Evolutionary conservation across 2,797 vertebrate genomes (phyloP).

Genomic region (Staurois parvus): DNA sequence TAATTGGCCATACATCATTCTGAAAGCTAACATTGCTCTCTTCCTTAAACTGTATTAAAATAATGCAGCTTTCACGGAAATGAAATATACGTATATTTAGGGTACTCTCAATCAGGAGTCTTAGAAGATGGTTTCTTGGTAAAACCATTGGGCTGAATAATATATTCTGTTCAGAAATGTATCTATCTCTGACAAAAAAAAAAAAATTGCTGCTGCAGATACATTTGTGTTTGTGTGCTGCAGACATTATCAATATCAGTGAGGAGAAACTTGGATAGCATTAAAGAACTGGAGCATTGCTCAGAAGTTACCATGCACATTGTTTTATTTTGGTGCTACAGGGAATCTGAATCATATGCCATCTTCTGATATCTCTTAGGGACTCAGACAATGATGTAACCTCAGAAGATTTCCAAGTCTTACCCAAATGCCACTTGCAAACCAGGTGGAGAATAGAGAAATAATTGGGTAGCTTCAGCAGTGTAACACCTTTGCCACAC

Average conservation of each 20-base stretch:
- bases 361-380: too few relatives aligned
- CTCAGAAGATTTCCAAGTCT: too few relatives aligned
- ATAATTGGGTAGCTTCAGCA: too few relatives aligned
- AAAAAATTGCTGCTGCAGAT: neutral
- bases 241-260: slow-evolving; percentile 5
- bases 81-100: slow-evolving; percentile 37
- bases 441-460: too few relatives aligned
- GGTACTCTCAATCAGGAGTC: slow-evolving; percentile 20
- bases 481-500: too few relatives aligned
- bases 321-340: too few relatives aligned
- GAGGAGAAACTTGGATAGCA: neutral
- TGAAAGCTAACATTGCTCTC: slow-evolving; percentile 50
- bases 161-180: slow-evolving; percentile 12
- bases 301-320: neutral
- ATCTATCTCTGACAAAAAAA: slow-evolving; percentile 23
- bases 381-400: too few relatives aligned
- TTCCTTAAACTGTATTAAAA: slow-evolving; percentile 39
- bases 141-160: slow-evolving; percentile 3
- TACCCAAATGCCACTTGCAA: too few relatives aligned
- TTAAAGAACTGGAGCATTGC: neutral
- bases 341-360: too few relatives aligned
- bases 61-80: slow-evolving; percentile 43
- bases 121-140: slow-evolving; percentile 17
- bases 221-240: slow-evolving; percentile 30
- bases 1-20: slow-evolving; percentile 62